These are phyloP conservation scores for Philotrypesis tridentata DNA, from an alignment of 1,140 invertebrate genomes.

Conservation along the genomic window DNA sequence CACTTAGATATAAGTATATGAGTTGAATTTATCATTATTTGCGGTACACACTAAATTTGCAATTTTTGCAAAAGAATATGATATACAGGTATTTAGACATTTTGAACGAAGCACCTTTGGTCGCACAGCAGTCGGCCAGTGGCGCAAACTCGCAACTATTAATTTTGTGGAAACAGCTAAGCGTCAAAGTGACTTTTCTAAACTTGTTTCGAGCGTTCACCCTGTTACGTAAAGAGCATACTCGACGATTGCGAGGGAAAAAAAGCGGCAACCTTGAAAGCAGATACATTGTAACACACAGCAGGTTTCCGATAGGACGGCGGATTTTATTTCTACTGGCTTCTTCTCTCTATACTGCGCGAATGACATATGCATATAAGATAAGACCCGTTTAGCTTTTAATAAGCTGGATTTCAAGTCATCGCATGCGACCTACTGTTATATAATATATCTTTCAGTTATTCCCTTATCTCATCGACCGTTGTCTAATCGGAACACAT, in stretches of 20 bases:
- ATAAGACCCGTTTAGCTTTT: neutral
- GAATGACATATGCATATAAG: neutral
- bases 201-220: neutral
- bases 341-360: neutral
- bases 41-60: no score
- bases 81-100: no score
- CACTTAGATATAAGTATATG: no score
- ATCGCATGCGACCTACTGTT: neutral
- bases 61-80: no score
- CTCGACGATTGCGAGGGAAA: neutral
- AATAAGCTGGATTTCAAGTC: conserved; percentile 4
- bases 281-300: conserved; percentile 36
- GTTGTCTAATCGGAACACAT: no score
- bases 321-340: conserved; percentile 38
- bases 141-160: no score
- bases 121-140: no score
- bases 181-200: neutral
- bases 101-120: no score
- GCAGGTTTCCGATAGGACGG: conserved; percentile 45
- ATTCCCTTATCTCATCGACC: no score
- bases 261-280: conserved; percentile 21
- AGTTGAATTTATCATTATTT: no score
- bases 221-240: conserved; percentile 17
- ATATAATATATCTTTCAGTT: no score
- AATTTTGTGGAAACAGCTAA: no score